These are phyloP conservation scores for Semnornis frantzii DNA, from an alignment of 2,113 vertebrate species.

Conservation along the genomic window DNA sequence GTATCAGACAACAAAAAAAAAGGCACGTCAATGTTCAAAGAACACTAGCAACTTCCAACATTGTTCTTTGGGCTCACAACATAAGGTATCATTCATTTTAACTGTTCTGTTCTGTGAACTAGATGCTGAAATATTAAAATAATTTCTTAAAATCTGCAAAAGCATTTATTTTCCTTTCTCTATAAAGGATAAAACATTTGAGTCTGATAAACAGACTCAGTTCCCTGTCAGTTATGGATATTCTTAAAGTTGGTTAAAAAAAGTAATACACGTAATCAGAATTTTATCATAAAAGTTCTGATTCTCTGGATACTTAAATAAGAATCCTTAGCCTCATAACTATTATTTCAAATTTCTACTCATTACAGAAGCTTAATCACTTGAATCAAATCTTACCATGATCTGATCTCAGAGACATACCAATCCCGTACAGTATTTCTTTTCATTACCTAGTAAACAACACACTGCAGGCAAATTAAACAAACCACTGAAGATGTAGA, in stretches of 20 bases:
- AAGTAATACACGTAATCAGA: background rate
- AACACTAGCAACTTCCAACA: background rate
- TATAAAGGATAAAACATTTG: background rate
- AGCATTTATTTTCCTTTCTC: background rate
- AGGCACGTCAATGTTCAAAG: background rate
- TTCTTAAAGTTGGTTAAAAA: background rate
- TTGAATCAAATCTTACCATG: background rate
- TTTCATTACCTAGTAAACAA: background rate
- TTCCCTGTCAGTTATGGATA: background rate
- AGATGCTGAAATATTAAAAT: background rate
- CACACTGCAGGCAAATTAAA: background rate
- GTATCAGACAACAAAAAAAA: background rate
- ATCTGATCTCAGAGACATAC: background rate
- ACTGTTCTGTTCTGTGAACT: background rate
- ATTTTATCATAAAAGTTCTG: background rate
- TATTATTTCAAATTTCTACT: background rate
- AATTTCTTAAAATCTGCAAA: background rate
- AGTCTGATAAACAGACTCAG: background rate
- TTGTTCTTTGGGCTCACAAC: background rate
- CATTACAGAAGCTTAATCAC: background rate
- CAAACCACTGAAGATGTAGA: background rate
- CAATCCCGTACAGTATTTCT: background rate
- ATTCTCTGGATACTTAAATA: background rate
- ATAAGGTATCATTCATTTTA: background rate
- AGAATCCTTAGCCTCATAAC: background rate